phyloP scores from a whole-genome alignment of 2,797 vertebrate species.

The Menidia menidia region DNA sequence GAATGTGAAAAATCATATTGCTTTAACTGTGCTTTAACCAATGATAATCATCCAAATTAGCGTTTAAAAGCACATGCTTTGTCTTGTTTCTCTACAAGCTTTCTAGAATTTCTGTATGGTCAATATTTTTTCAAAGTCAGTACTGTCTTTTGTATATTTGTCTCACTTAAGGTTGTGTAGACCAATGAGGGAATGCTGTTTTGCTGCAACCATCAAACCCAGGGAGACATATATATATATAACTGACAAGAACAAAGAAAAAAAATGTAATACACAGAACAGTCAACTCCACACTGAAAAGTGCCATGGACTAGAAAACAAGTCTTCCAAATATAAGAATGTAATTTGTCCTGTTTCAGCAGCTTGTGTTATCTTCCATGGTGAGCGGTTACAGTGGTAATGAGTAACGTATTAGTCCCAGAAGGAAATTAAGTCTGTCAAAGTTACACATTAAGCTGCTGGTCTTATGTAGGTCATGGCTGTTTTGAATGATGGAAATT shows the following conservation, averaged over 20 bases:
- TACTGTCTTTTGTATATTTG: neutral
- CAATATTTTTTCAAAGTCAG: no score
- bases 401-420: conserved; percentile 60
- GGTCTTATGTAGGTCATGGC: conserved; percentile 64
- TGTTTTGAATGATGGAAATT: conserved; percentile 54
- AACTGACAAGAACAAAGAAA: neutral
- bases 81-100: no score
- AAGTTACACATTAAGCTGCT: conserved; percentile 72
- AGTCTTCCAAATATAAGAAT: neutral
- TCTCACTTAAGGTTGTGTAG: neutral
- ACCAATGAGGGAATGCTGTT: neutral
- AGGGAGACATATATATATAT: neutral
- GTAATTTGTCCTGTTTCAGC: conserved; percentile 29
- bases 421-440: conserved; percentile 51
- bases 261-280: neutral
- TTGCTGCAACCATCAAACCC: neutral
- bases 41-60: neutral
- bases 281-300: conserved; percentile 1
- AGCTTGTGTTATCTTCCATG: conserved; percentile 25
- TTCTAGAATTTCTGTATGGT: no score
- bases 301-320: neutral
- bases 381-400: conserved; percentile 33
- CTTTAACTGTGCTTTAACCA: neutral
- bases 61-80: neutral
- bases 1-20: no score